Conservation (phyloP, 1,140 invertebrate species). For the Pemphigus obesinymphae region DNA sequence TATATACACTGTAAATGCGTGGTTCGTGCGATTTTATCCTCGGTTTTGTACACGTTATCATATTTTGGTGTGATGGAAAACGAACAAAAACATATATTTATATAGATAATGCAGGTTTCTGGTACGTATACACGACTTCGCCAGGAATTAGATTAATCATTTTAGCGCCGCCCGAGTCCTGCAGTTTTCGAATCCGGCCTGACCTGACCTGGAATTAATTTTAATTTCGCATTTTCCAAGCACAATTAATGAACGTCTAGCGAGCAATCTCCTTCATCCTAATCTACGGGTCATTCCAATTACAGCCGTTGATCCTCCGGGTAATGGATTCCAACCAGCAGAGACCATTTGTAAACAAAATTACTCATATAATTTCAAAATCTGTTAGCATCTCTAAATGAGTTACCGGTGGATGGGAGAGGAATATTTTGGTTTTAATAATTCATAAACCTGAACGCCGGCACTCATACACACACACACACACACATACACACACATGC, state of each 20-base stretch:
- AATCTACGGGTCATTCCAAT: slow-evolving; percentile 38
- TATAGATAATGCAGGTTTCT: no score
- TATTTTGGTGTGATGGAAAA: no score
- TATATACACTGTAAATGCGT: neutral
- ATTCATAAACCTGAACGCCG: slow-evolving; percentile 22
- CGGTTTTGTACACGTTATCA: neutral
- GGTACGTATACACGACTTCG: neutral
- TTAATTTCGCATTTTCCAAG: slow-evolving; percentile 33
- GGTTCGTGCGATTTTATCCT: neutral
- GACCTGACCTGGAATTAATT: slow-evolving; percentile 35
- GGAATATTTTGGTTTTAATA: slow-evolving; percentile 33
- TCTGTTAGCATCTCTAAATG: slow-evolving; percentile 40
- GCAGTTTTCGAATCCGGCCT: slow-evolving; percentile 28
- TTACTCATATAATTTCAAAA: slow-evolving; percentile 40
- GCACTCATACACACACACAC: neutral
- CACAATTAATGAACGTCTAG: slow-evolving; percentile 36
- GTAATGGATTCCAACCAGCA: slow-evolving; percentile 17
- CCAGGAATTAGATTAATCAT: neutral
- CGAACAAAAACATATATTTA: no score
- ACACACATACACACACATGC: neutral
- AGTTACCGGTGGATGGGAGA: neutral
- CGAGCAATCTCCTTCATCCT: slow-evolving; percentile 12
- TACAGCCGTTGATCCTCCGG: slow-evolving; percentile 33
- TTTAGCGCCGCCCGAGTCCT: neutral
- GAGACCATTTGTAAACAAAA: slow-evolving; percentile 39